Conservation (phyloP, 2,113 vertebrate genomes). For the Sarotherodon lohbergeri region DNA sequence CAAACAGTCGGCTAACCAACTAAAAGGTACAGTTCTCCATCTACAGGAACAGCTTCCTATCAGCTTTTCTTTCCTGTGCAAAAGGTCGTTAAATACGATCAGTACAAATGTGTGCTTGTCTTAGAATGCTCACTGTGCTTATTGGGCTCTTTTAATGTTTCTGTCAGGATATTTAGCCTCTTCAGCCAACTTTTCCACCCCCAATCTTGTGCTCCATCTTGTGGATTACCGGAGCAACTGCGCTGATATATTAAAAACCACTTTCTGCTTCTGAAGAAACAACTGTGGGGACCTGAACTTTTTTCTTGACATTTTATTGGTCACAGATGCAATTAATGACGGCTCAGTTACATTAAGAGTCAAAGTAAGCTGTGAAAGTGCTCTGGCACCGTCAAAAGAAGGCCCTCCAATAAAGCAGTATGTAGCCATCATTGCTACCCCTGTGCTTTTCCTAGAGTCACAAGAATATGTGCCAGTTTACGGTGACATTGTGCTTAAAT, state of each 20-base stretch:
- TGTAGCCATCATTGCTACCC: background rate
- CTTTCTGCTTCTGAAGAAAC: background rate
- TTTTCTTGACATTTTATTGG: background rate
- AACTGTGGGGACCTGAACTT: background rate
- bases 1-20: background rate
- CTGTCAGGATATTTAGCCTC: background rate
- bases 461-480: background rate
- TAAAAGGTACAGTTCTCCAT: background rate
- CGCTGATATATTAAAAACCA: background rate
- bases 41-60: background rate
- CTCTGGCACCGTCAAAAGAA: background rate
- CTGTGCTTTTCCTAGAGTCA: background rate
- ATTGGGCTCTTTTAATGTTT: background rate
- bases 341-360: background rate
- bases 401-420: background rate
- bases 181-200: background rate
- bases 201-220: conserved; percentile 7
- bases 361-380: background rate
- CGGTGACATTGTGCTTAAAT: background rate
- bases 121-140: background rate
- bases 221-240: conserved; percentile 11
- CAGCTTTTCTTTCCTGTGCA: background rate
- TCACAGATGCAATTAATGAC: background rate
- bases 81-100: background rate
- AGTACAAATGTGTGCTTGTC: conserved; percentile 18